A percentile compares a stretch with the other conserved stretches of the same genome.
Evolutionary conservation across 2,797 vertebrate species (phyloP).

Genomic region (Myripristis murdjan): DNA sequence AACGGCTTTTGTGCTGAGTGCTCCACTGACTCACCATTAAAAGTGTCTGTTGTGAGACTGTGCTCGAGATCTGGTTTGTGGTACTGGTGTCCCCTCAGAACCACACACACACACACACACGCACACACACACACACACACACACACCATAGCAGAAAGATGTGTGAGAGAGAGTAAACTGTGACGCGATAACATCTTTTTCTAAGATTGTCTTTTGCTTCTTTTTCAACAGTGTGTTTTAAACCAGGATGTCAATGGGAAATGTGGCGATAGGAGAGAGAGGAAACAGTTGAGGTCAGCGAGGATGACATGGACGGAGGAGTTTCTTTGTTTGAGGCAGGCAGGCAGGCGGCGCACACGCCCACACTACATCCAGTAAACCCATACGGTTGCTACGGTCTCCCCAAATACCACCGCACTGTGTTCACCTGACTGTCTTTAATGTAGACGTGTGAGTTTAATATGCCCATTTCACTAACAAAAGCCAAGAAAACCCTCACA

Average conservation of each 20-base stretch:
- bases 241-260: constrained; percentile 40
- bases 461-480: constrained; percentile 50
- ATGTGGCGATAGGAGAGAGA: constrained; percentile 50
- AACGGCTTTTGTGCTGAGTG: constrained; percentile 77
- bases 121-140: constrained; percentile 57
- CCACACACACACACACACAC: no score
- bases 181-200: constrained; percentile 80
- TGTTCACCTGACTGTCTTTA: constrained; percentile 9
- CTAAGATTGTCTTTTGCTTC: constrained; percentile 85
- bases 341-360: constrained; percentile 5
- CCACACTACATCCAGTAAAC: constrained; percentile 52
- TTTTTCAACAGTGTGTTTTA: constrained; percentile 77
- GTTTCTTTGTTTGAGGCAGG: constrained; percentile 26
- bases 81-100: constrained; percentile 75
- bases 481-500: constrained; percentile 40
- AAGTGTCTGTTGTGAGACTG: constrained; percentile 74
- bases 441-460: constrained; percentile 45
- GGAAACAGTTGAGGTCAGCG: constrained; percentile 50
- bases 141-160: constrained; percentile 74
- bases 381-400: constrained; percentile 20
- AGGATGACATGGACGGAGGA: constrained; percentile 16
- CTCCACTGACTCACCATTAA: constrained; percentile 70
- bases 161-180: constrained; percentile 78
- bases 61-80: constrained; percentile 80
- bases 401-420: constrained; percentile 10